Conservation (phyloP, 2,888 invertebrate genomes). For the Lithophane leautieri region DNA sequence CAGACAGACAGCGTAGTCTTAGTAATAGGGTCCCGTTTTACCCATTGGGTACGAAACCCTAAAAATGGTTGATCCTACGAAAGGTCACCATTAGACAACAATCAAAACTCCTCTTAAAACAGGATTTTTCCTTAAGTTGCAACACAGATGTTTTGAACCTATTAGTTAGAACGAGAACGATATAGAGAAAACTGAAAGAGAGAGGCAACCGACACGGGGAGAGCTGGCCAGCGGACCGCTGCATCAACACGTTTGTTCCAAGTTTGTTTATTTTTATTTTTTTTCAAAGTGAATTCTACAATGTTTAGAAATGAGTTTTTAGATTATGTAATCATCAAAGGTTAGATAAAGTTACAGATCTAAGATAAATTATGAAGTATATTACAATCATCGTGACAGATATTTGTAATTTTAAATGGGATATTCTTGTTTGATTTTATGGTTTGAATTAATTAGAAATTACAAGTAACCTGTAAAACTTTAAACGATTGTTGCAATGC, state of each 20-base stretch:
- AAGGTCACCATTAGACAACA: constrained; percentile 5
- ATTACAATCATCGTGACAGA: not conserved
- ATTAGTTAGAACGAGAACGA: constrained; percentile 75
- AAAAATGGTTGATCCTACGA: not conserved
- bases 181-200: constrained; percentile 75
- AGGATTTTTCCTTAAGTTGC: constrained; percentile 63
- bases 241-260: constrained; percentile 69
- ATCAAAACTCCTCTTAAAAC: constrained; percentile 25
- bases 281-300: constrained; percentile 1
- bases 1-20: too few relatives aligned
- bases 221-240: constrained; percentile 87
- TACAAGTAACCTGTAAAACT: not conserved
- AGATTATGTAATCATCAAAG: not conserved
- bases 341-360: too few relatives aligned
- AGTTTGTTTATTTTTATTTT: constrained; percentile 54
- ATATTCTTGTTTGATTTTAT: not conserved
- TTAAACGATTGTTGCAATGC: not conserved
- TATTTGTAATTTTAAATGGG: not conserved
- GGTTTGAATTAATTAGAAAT: not conserved
- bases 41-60: too few relatives aligned
- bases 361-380: not conserved
- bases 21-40: too few relatives aligned
- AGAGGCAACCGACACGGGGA: constrained; percentile 72
- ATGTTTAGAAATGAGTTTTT: not conserved
- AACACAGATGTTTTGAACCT: constrained; percentile 73